Base-by-base conservation (phyloP, 2,888 invertebrate genomes). In the Morpho deidamia region DNA sequence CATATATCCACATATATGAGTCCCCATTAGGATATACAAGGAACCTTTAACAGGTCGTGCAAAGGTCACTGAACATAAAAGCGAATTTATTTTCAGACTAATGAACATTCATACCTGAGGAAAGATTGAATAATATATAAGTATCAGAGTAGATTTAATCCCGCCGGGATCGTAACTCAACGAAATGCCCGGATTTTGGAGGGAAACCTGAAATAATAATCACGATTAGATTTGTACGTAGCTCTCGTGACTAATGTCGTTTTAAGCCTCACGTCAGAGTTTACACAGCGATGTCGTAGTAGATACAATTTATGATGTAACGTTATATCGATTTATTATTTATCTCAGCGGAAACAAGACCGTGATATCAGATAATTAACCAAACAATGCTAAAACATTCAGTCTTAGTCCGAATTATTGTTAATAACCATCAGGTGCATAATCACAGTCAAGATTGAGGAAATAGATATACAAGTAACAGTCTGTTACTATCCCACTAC, bases 31-130 rank as follows among this genome's bases (percentile, higher is more conserved):
- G 49, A 53, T 51, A 53, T 55, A 55, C 55, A 57, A 54, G 58
- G 43, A 54, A 51, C 52, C 45, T 47, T 47, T 32, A 49, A 44
- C 48, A 44, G 50, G 49, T 42, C 57, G 55, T 54, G 59, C 53
- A 73, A 71, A 78, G 76, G 76, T 79, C 76, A 65, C 55, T 77
- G 75, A 68, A 76, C 76, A 76, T 68, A 65, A 72, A 74, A 72
- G 59, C 61, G 60, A 60, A 60, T 58, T 59, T 61, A 59, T 59
- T 59, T 53, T 59, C 59, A 50, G 56, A 70, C 76, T 83, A 85
- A 86, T 82, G 81, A 84, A 83, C 80, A 83, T 78, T 80, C 78
- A 79, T 83, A 84, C 77, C 81, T 78, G 81, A 81, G 81, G 81
- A 81, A 81, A 80, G 74, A 67, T 70, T 85, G 79, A 84, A 87